Evolutionary conservation across 2,113 vertebrate species (phyloP), one percentile per base, ranked within the genome.

Genomic region (Falco punctatus): DNA sequence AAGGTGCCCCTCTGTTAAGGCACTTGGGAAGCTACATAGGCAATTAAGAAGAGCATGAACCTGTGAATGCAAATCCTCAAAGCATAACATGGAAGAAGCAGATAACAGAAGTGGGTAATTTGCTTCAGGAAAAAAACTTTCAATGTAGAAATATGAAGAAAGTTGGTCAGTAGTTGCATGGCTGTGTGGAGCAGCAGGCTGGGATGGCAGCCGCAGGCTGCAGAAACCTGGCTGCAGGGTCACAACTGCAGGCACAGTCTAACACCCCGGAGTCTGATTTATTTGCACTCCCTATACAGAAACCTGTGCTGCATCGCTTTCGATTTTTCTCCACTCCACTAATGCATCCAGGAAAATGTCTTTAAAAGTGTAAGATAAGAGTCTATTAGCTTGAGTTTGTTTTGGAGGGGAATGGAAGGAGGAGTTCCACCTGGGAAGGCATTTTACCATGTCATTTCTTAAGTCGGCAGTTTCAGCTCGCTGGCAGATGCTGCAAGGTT

Each of bases 221-320:
- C 27, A 15, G 38, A n/a, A 30, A 23, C 26, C 7, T 8, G 9
- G 16, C 51, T 17, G 44, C 3, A 2, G 40, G 30, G 35, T 18
- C 65, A 6, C 1, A 1, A 35, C 46, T 4, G 0, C 42, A 26
- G 28, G 20, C 72, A 38, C 28, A 6, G 5, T 2, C 40, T 1
- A 33, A 33, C 22, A 46, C 8, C 18, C 32, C 1, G 7, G 13
- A 13, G 11, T 4, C 23, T 0, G 0, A 6, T 15, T 16, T 11
- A 3, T 27, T 11, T 12, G 6, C 5, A 0, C 4, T n/a, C 14
- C 44, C 33, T 5, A 4, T 16, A 16, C n/a, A 16, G 59, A 28
- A 52, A 2, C 15, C 2, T 3, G 0, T 1, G 6, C 16, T 16
- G 30, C 23, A 9, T 23, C 0, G 0, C 23, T 62, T 26, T 18